phyloP scores from a whole-genome alignment of 1,140 invertebrate genomes.

The Globodera rostochiensis region DNA sequence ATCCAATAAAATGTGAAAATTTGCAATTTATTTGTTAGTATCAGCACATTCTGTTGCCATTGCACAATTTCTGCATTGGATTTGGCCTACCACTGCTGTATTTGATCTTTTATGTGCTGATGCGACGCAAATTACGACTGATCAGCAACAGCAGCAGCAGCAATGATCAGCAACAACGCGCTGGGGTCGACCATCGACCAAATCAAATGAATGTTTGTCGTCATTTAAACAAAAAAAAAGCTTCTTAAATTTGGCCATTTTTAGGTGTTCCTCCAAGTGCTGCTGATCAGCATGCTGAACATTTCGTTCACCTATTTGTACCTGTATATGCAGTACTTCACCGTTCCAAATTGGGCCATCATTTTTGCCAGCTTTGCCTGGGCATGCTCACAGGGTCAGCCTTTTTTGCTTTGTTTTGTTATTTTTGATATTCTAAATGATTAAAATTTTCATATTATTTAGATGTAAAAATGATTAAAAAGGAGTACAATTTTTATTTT shows the following conservation, averaged over 20 bases:
- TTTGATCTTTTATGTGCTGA: not conserved
- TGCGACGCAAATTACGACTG: not conserved
- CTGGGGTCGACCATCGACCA: too few relatives aligned
- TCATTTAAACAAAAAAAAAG: too few relatives aligned
- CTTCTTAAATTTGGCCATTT: not conserved
- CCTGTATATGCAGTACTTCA: not conserved
- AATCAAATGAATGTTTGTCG: not conserved
- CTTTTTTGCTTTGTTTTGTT: too few relatives aligned
- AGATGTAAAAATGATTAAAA: too few relatives aligned
- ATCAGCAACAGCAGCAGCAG: not conserved
- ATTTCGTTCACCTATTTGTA: not conserved
- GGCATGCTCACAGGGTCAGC: too few relatives aligned
- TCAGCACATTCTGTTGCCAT: not conserved
- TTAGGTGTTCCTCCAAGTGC: conserved; percentile 5
- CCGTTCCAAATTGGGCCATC: too few relatives aligned
- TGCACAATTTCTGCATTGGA: not conserved
- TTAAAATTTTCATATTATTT: too few relatives aligned
- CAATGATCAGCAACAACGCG: too few relatives aligned
- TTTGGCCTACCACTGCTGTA: not conserved
- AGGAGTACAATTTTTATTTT: too few relatives aligned
- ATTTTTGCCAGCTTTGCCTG: too few relatives aligned
- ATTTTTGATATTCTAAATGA: too few relatives aligned
- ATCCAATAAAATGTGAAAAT: not conserved
- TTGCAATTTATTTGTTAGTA: not conserved
- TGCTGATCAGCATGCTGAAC: conserved; percentile 1